Evolutionary conservation across 2,797 vertebrate genomes (phyloP), one percentile per base, ranked within the genome.

Genomic region (Sciurus vulgaris): DNA sequence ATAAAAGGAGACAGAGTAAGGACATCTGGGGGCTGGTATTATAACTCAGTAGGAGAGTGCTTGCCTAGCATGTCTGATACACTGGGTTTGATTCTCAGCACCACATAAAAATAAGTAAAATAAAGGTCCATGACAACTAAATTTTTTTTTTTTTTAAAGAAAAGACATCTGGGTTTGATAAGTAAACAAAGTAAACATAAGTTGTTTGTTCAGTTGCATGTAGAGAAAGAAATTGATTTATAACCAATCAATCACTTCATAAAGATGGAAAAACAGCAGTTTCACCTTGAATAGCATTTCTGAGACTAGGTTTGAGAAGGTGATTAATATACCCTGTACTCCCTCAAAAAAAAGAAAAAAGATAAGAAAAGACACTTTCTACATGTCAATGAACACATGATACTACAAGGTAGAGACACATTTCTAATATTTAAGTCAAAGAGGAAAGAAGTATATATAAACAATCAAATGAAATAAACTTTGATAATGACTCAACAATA

Each of bases 361-460:
- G 33, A 20, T 41, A 70, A 78, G 6, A 87, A 73, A 2, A 15
- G 30, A 18, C 6, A 26, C 1, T 44, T 91, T 69, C 30, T 88
- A 2, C 2, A 41, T 84, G 26, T 76, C 11, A 33, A 14, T 77
- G 44, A 83, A 59, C 12, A 33, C 30, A 30, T 8, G 7, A 47
- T 78, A 79, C 49, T 51, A 14, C 11, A 89, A 41, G 7, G 44
- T 86, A 82, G 17, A 7, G 47, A 13, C n/a, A 67, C 7, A 26
- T 78, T 96, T 87, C 49, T 89, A 70, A 74, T 65, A 79, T 44
- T 90, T 84, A 94, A 94, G 72, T 1, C 5, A 84, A 70, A 95
- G 13, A 86, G 61, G 93, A 91, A 86, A 54, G 28, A 78, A 38
- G 44, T 70, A 56, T 81, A 13, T 76, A 12, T n/a, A 94, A 93